Evolutionary conservation across 1,140 invertebrate species (phyloP), one percentile per base, ranked within the genome.

Genomic region (Penaeus japonicus): DNA sequence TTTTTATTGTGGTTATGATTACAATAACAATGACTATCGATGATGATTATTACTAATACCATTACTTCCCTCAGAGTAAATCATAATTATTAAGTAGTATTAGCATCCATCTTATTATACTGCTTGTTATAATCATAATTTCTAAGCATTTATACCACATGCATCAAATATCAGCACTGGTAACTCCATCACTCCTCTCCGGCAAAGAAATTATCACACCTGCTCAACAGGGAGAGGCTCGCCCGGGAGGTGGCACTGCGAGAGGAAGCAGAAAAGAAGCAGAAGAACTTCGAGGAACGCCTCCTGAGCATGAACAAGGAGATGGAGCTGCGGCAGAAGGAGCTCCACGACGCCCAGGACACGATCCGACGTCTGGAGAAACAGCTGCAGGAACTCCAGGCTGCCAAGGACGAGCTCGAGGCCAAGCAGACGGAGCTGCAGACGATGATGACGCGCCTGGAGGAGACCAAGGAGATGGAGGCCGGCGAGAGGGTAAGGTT

Each of bases 361-460:
- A 99, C 98, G 92, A 98, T 97, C 78, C 97, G 98, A 92, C 96
- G 97, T 91, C 94, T 99, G 4, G 97, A 99, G 92, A 96, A 98
- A 91, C 98, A 99, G 91, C 93, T 99, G 47, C 94, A 96, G 90
- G 97, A 98, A 84, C 93, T 99, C 4, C 95, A 98, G 91, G 95
- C 95, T 24, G 98, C 99, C 93, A 99, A 99, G 89, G 97, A 98
- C 80, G 96, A 97, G 3, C 94, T 99, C 75, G 98, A 99, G 92
- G 93, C 95, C 91, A 95, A 97, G 90, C 97, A 98, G 93, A 96
- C 96, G 91, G 95, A 96, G 91, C 92, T 95, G 78, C 96, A 97
- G 91, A 95, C 94, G n/a, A 98, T 99, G 96, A 97, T 98, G 96
- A 95, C 95, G 90, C 95, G 97, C 92, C 94, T 99, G 90, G 97